Conservation (phyloP, 2,113 vertebrate species). For the Bos taurus region DNA sequence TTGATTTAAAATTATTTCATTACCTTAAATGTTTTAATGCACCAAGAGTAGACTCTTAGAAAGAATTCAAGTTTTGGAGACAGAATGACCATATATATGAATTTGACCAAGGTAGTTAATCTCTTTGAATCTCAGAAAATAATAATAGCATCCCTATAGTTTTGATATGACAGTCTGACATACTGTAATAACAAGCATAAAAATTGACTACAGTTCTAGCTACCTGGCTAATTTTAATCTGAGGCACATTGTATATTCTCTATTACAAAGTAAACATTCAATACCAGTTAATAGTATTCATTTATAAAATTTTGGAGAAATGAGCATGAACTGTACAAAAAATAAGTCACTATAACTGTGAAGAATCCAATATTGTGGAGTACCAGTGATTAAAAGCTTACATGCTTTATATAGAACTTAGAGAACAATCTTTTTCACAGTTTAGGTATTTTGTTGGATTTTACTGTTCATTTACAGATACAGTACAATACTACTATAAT, state of each 20-base stretch:
- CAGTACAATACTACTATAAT: background rate
- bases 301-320: background rate
- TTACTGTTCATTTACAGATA: background rate
- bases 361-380: background rate
- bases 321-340: background rate
- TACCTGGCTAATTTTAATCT: background rate
- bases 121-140: background rate
- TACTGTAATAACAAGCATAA: background rate
- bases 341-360: background rate
- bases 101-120: background rate
- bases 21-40: background rate
- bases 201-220: background rate
- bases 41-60: background rate
- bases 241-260: background rate
- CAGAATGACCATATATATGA: background rate
- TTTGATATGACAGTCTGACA: background rate
- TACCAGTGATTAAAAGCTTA: background rate
- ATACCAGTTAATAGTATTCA: background rate
- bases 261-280: background rate
- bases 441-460: background rate
- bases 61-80: background rate
- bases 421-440: background rate
- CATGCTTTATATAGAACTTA: background rate
- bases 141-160: background rate
- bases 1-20: background rate